Conservation (phyloP, 2,797 vertebrate genomes). For the Periophthalmus magnuspinnatus region DNA sequence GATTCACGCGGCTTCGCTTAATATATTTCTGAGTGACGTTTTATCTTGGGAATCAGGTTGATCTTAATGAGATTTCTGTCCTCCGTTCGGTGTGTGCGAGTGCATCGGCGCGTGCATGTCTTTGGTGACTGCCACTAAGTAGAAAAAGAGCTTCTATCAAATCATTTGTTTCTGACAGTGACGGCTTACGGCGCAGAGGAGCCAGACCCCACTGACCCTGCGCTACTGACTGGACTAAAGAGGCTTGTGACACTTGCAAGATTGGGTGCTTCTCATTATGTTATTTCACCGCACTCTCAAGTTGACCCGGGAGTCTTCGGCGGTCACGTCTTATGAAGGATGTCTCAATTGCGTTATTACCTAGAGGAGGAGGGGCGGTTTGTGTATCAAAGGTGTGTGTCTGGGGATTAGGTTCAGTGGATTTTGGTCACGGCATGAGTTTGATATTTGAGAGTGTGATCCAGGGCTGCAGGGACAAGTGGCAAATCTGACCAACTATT, state of each 20-base stretch:
- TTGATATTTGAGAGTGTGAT: background rate
- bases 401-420: background rate
- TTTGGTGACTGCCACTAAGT: slow-evolving; percentile 29
- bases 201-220: slow-evolving; percentile 50
- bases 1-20: slow-evolving; percentile 40
- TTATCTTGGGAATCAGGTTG: slow-evolving; percentile 60
- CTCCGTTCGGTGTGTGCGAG: slow-evolving; percentile 27
- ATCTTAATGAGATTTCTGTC: slow-evolving; percentile 71
- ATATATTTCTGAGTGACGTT: slow-evolving; percentile 65
- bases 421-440: background rate
- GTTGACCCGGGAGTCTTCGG: slow-evolving; percentile 8
- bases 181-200: slow-evolving; percentile 26
- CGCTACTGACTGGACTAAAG: slow-evolving; percentile 39
- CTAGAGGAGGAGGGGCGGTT: background rate
- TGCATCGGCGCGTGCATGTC: slow-evolving; percentile 20
- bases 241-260: slow-evolving; percentile 36
- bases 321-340: slow-evolving; percentile 3
- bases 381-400: background rate
- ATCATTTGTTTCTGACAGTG: slow-evolving; percentile 50
- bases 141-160: slow-evolving; percentile 44
- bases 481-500: background rate
- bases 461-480: background rate
- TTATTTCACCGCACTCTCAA: slow-evolving; percentile 11
- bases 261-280: slow-evolving; percentile 19
- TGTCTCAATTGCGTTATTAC: slow-evolving; percentile 13